Base-by-base conservation (phyloP, 2,113 vertebrate genomes). In the Poeciliopsis occidentalis region DNA sequence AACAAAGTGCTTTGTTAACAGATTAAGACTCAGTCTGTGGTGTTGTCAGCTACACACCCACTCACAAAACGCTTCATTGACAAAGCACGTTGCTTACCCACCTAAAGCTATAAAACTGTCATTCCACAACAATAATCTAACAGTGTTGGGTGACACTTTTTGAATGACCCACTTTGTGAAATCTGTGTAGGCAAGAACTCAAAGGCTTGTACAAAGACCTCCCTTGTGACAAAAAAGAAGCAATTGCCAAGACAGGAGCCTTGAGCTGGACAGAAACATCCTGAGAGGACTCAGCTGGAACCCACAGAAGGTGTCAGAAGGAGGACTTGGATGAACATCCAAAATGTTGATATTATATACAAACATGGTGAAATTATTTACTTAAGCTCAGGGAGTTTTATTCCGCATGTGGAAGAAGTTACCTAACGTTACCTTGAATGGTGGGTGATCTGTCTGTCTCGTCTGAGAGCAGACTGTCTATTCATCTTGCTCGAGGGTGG, bases 91-190 rank as follows among this genome's bases (percentile, higher is more conserved):
- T 89, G 73, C 88, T 87, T 80, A 74, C 81, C 69, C 67, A 71
- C 34, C 72, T 74, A 41, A 67, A 67, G 37, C 75, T 60, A 82
- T 75, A 68, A 83, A 76, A 24, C 73, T 76, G 82, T 73, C 80
- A 78, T 12, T 57, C 73, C 78, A 54, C 73, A 90, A 94, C 92
- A 95, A 82, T 90, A 85, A 81, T 82, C 83, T 92, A 89, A 90
- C 93, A 94, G 92, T 95, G 77, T 75, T 75, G 64, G 67, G 78
- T 78, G 86, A 78, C 84, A 85, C 65, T 77, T 61, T 82, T 86
- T 77, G 78, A 89, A 80, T 79, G 85, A 90, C 79, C 67, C 74
- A 81, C 84, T 81, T 73, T 88, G 75, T 88, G 79, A 90, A 89
- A 78, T 73, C 75, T 63, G 69, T 51, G 88, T 91, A 81, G 89